phyloP scores from a whole-genome alignment of 2,797 vertebrate genomes.

The Hydrolagus colliei region DNA sequence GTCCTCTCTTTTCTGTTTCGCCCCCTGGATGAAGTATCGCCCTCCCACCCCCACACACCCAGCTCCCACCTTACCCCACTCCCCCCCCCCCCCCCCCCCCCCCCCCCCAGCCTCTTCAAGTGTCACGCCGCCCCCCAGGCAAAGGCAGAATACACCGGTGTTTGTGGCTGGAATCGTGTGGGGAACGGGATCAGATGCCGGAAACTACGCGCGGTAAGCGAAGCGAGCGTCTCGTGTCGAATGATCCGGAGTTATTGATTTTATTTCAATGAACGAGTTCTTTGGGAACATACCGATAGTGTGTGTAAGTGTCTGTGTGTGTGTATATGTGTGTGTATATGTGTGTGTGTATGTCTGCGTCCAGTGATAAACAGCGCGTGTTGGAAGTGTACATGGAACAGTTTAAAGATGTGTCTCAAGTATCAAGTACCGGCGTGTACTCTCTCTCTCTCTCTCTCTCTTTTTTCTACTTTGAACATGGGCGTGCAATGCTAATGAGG shows the following conservation, averaged over 20 bases:
- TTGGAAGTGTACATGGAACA: not conserved
- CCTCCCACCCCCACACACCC: slow-evolving; percentile 33
- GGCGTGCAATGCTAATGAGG: not conserved
- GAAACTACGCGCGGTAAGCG: slow-evolving; percentile 93
- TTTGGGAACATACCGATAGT: not conserved
- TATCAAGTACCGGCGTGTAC: not conserved
- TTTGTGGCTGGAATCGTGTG: slow-evolving; percentile 78
- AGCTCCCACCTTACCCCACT: slow-evolving; percentile 38
- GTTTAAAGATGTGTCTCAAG: not conserved
- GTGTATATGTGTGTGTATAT: not conserved
- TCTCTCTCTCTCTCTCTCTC: not conserved
- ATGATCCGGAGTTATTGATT: not conserved
- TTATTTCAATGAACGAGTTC: not conserved
- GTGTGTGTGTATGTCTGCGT: not conserved
- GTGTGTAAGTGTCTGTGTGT: not conserved
- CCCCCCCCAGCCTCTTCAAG: slow-evolving; percentile 56
- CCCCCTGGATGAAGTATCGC: slow-evolving; percentile 33
- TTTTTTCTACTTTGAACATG: not conserved
- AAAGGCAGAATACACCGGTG: slow-evolving; percentile 81
- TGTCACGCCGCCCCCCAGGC: slow-evolving; percentile 97
- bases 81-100: slow-evolving; percentile 49
- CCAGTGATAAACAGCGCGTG: not conserved
- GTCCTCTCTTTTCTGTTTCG: slow-evolving; percentile 5
- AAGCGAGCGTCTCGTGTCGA: not conserved
- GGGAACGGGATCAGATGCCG: slow-evolving; percentile 88